Evolutionary conservation across 2,113 vertebrate species (phyloP), one percentile per base, ranked within the genome.

Genomic region (Ceuthmochares aereus): DNA sequence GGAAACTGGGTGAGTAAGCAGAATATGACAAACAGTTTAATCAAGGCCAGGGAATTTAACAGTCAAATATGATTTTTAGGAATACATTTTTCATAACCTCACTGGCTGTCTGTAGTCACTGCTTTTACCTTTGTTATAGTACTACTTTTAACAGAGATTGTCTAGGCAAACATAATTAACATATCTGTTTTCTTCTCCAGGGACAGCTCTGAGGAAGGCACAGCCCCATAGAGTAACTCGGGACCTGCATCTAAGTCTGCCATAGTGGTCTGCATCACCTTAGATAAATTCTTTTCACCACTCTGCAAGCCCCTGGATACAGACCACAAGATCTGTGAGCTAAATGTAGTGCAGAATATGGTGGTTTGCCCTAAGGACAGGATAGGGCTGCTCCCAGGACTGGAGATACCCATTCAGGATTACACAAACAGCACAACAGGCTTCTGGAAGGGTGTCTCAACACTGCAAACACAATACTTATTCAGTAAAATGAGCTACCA

Each of bases 251-350:
- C 34, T 22, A 54, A 6, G 15, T 45, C 26, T 70, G 43, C 20
- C 18, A 12, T 14, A 54, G 15, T 23, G 25, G 34, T 74, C 60
- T 63, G 12, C 13, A 32, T 19, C 12, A 29, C 60, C 20, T 78
- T 37, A 54, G 12, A 3, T 2, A 63, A 27, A 30, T 55, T 7
- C 14, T 78, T 82, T n/a, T 1, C 1, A 18, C 1, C 30, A 60
- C 21, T 4, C n/a, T 78, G 7, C 27, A 45, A 30, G 20, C 5
- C 15, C 20, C 51, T 60, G 34, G 14, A 3, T 52, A 43, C 14
- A 90, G 10, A 15, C 9, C 27, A 19, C 12, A 64, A 63, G 52
- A 56, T 14, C 30, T 15, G 14, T 14, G 32, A 51, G 25, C 7
- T 59, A 73, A 62, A 23, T 2, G 21, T 26, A 49, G 23, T 26